These are phyloP conservation scores for Tetropium fuscum DNA, from an alignment of 2,888 invertebrate species.

Conservation along the genomic window DNA sequence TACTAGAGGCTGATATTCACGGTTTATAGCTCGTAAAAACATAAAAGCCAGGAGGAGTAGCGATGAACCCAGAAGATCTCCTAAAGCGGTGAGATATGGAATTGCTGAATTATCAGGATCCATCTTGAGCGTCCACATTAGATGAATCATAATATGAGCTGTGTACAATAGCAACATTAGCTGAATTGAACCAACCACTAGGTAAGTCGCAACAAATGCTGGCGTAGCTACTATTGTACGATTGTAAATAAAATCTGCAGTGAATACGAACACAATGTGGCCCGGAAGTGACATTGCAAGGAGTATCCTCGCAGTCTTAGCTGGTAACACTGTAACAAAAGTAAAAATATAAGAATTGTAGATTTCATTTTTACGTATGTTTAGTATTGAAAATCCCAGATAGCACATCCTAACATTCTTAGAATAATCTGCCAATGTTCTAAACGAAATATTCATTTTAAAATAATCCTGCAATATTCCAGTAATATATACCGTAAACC, in stretches of 20 bases:
- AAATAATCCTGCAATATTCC: too few relatives aligned
- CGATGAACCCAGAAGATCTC: slow-evolving; percentile 91
- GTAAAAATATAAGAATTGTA: too few relatives aligned
- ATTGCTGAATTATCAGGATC: slow-evolving; percentile 96
- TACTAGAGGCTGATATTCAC: slow-evolving; percentile 51
- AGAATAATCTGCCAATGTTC: too few relatives aligned
- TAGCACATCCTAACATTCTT: too few relatives aligned
- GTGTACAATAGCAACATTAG: slow-evolving; percentile 86
- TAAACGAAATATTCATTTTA: too few relatives aligned
- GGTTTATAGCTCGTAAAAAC: slow-evolving; percentile 68
- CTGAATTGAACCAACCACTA: slow-evolving; percentile 81
- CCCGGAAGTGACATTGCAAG: slow-evolving; percentile 87
- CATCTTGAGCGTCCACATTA: slow-evolving; percentile 89
- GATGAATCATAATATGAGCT: slow-evolving; percentile 87
- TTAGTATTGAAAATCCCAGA: too few relatives aligned
- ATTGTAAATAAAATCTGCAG: slow-evolving; percentile 79
- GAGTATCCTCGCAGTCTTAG: slow-evolving; percentile 87
- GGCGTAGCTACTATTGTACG: slow-evolving; percentile 75
- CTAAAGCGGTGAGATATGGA: slow-evolving; percentile 92
- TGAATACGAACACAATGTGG: slow-evolving; percentile 84
- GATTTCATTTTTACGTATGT: too few relatives aligned
- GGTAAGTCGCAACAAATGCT: slow-evolving; percentile 84
- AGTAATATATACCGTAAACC: too few relatives aligned
- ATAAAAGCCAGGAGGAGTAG: slow-evolving; percentile 81
- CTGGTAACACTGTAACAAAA: slow-evolving; percentile 77